Evolutionary conservation across 1,140 invertebrate species (phyloP).

Genomic region (Trypoxylus dichotomus): DNA sequence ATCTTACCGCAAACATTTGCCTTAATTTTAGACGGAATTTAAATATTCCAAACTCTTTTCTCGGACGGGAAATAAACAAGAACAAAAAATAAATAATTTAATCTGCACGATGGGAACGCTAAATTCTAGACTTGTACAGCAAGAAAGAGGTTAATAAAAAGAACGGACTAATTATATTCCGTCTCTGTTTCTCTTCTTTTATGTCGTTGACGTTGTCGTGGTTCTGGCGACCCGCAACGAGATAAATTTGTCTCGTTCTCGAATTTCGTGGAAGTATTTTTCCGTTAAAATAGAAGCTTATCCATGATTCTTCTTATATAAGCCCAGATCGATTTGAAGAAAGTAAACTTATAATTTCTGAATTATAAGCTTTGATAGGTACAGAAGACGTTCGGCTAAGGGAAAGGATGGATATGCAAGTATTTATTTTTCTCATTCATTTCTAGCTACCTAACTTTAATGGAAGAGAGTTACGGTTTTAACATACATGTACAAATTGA

Average conservation of each 20-base stretch:
- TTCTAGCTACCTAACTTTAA: too few relatives aligned
- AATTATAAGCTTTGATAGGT: too few relatives aligned
- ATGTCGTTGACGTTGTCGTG: background rate
- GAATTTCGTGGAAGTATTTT: background rate
- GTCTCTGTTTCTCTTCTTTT: background rate
- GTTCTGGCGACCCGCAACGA: background rate
- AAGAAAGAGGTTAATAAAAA: constrained; percentile 8
- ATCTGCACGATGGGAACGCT: background rate
- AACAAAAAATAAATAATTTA: constrained; percentile 2
- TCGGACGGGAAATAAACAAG: background rate
- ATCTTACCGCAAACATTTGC: constrained; percentile 4
- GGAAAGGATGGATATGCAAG: too few relatives aligned
- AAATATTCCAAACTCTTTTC: constrained; percentile 14
- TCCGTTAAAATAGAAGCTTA: background rate
- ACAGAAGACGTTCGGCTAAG: too few relatives aligned
- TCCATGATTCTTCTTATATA: background rate
- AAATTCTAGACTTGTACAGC: constrained; percentile 5
- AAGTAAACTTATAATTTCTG: too few relatives aligned
- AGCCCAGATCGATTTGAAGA: too few relatives aligned
- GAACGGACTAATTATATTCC: constrained; percentile 15
- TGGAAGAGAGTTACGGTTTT: too few relatives aligned
- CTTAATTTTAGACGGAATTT: constrained; percentile 15
- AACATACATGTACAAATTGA: too few relatives aligned
- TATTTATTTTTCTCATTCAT: too few relatives aligned
- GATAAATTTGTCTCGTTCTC: background rate